A percentile compares a stretch with the other conserved stretches of the same genome.
phyloP scores from a whole-genome alignment of 1,140 invertebrate species.

The Macrobrachium nipponense region DNA sequence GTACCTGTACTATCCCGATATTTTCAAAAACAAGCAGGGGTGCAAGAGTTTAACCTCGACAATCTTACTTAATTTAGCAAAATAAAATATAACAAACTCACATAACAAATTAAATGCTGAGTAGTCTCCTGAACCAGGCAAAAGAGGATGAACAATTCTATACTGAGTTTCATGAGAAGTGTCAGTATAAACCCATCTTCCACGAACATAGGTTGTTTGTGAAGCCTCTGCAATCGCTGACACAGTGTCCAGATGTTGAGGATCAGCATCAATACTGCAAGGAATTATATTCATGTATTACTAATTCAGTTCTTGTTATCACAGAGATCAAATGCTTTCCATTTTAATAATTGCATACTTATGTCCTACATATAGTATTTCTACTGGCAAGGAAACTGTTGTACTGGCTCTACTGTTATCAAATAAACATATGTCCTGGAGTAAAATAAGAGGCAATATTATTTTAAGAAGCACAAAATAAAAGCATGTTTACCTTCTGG shows the following conservation, averaged over 20 bases:
- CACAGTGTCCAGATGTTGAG: conserved; percentile 71
- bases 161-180: conserved; percentile 78
- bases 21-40: no score
- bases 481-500: conserved; percentile 23
- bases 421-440: no score
- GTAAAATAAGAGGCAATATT: neutral
- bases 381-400: no score
- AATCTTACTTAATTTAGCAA: neutral
- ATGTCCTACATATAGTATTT: no score
- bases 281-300: no score
- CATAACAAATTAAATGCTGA: conserved; percentile 81
- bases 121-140: conserved; percentile 84
- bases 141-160: conserved; percentile 79
- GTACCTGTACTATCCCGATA: no score
- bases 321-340: no score
- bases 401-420: no score
- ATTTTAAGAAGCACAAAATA: neutral
- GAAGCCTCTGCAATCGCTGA: conserved; percentile 82
- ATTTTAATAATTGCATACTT: no score
- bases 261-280: conserved; percentile 30
- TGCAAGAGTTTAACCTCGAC: neutral
- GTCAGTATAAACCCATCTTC: conserved; percentile 79
- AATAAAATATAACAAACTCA: conserved; percentile 65
- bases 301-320: no score
- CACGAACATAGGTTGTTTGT: conserved; percentile 79